Conservation (phyloP, 2,113 vertebrate species). For the Onychorhynchus coronatus region DNA sequence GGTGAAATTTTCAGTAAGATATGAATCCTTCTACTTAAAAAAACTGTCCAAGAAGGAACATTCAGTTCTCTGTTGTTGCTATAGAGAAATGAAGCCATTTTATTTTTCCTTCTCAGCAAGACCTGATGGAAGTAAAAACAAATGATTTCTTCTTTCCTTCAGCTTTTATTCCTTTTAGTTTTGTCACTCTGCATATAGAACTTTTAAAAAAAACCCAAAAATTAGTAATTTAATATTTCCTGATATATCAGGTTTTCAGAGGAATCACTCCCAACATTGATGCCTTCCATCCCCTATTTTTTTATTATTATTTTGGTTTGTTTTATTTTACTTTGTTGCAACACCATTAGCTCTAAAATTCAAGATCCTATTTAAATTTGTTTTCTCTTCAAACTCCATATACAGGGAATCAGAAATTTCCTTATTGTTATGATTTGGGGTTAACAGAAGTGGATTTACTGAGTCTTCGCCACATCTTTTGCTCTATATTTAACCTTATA, state of each 20-base stretch:
- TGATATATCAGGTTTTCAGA: background rate
- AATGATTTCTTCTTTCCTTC: background rate
- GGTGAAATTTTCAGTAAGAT: slow-evolving; percentile 23
- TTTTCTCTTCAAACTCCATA: background rate
- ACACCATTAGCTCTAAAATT: background rate
- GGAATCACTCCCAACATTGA: background rate
- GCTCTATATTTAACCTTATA: background rate
- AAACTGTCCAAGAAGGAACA: slow-evolving; percentile 1
- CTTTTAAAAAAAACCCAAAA: background rate
- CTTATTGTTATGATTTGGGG: rapidly evolving
- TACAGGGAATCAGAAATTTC: background rate
- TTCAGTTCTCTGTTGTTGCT: background rate
- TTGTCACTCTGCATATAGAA: background rate
- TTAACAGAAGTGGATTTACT: background rate
- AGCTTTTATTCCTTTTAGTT: background rate
- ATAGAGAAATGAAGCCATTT: background rate
- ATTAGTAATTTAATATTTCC: background rate
- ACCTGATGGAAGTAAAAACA: background rate
- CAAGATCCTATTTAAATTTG: background rate
- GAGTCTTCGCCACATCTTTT: background rate
- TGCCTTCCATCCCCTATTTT: rapidly evolving
- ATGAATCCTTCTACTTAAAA: slow-evolving; percentile 37
- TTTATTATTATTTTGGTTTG: background rate
- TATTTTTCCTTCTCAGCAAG: background rate
- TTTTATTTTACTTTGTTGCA: background rate